These are phyloP conservation scores for Tetramorium bicarinatum DNA, from an alignment of 2,888 invertebrate genomes.

Conservation along the genomic window DNA sequence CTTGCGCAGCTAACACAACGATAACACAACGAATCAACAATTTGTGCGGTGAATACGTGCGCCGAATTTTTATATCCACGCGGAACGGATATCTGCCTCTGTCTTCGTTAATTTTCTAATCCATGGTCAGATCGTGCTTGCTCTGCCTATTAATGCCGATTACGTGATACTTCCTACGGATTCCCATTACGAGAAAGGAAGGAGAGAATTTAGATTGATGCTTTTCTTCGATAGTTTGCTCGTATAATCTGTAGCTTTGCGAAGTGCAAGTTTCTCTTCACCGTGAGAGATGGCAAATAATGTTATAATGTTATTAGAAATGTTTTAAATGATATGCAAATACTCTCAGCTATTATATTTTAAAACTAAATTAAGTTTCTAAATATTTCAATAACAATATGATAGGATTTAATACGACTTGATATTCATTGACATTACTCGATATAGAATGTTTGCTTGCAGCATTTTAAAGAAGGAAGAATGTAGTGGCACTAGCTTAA, in stretches of 20 bases:
- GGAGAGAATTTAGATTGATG: constrained; percentile 60
- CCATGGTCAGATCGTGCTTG: constrained; percentile 64
- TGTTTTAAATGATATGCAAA: background rate
- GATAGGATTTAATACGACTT: background rate
- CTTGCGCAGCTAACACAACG: constrained; percentile 8
- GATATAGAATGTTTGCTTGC: background rate
- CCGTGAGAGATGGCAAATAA: background rate
- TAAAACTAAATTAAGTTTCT: background rate
- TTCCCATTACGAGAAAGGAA: constrained; percentile 68
- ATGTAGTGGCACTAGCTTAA: constrained; percentile 56
- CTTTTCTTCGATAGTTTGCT: constrained; percentile 44
- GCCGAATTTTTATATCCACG: constrained; percentile 63
- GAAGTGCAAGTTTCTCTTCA: background rate
- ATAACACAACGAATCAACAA: constrained; percentile 63
- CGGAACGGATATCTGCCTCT: constrained; percentile 56
- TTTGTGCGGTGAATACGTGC: constrained; percentile 76
- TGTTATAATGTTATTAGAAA: background rate
- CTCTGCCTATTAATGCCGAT: constrained; percentile 73
- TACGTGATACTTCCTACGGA: constrained; percentile 65
- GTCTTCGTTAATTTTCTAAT: constrained; percentile 71
- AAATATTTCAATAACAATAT: background rate
- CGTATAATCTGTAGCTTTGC: background rate
- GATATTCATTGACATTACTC: background rate
- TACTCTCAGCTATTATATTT: background rate
- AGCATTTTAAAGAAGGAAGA: constrained; percentile 23